Conservation (phyloP, 1,140 invertebrate species). For the Meteorus sp. region DNA sequence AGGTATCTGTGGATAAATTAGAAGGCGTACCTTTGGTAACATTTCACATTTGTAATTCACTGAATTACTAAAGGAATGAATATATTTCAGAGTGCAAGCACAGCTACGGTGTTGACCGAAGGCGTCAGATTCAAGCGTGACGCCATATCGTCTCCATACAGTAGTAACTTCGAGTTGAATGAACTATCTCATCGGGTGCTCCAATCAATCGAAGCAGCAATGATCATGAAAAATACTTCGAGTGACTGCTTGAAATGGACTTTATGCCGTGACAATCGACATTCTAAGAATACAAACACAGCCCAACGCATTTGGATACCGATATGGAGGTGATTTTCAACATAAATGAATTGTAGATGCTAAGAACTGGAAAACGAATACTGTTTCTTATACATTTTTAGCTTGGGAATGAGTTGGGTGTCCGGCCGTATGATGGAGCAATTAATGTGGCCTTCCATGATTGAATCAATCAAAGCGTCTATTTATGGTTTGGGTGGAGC, state of each 20-base stretch:
- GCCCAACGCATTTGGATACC: constrained; percentile 67
- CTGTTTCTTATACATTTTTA: constrained; percentile 43
- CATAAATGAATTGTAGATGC: not conserved
- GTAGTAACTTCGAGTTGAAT: constrained; percentile 53
- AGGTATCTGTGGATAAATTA: too few species aligned
- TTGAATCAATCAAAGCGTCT: constrained; percentile 62
- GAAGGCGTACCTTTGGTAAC: too few species aligned
- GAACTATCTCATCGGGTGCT: constrained; percentile 62
- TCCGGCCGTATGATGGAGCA: constrained; percentile 53
- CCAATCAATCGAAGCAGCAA: constrained; percentile 60
- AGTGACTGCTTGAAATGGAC: constrained; percentile 64
- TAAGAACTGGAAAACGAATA: constrained; percentile 4
- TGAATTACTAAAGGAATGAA: constrained; percentile 24
- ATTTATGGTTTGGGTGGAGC: constrained; percentile 66
- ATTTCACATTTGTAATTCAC: constrained; percentile 4
- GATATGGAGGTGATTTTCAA: constrained; percentile 67
- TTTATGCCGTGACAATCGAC: constrained; percentile 68
- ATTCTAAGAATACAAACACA: constrained; percentile 57
- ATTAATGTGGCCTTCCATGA: constrained; percentile 50
- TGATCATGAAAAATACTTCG: constrained; percentile 54
- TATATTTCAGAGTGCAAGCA: constrained; percentile 15
- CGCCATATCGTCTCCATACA: constrained; percentile 30
- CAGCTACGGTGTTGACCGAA: constrained; percentile 21
- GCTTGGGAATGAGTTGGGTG: constrained; percentile 65
- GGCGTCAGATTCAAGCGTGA: constrained; percentile 41